These are phyloP conservation scores for Dynastes tityus DNA, from an alignment of 2,888 invertebrate genomes.

Conservation along the genomic window DNA sequence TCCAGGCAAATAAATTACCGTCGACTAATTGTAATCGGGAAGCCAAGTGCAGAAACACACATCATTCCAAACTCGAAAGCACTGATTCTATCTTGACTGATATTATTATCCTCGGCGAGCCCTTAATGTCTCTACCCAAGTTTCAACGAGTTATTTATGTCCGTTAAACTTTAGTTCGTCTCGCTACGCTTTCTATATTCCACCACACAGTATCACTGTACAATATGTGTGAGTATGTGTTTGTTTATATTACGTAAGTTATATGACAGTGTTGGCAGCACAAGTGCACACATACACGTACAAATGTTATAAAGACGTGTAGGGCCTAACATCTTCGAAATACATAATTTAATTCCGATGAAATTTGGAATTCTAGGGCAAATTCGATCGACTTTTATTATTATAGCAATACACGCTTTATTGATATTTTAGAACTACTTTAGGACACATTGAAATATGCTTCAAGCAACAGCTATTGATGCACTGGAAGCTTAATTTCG, in stretches of 20 bases:
- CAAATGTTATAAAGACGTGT: too few relatives aligned
- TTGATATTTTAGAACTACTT: too few relatives aligned
- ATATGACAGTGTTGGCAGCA: background rate
- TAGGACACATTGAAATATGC: too few relatives aligned
- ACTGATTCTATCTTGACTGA: constrained; percentile 40
- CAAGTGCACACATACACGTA: too few relatives aligned
- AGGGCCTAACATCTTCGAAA: too few relatives aligned
- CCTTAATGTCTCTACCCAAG: constrained; percentile 44
- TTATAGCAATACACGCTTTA: too few relatives aligned
- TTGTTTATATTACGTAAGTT: constrained; percentile 13
- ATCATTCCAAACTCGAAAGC: constrained; percentile 29
- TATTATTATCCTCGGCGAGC: constrained; percentile 42
- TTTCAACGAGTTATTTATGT: constrained; percentile 40
- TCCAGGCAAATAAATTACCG: constrained; percentile 19
- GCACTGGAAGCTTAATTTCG: too few relatives aligned
- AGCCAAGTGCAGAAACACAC: constrained; percentile 34
- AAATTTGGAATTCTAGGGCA: too few relatives aligned
- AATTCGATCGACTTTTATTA: too few relatives aligned
- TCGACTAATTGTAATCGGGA: constrained; percentile 31
- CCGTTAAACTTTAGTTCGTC: constrained; percentile 11
- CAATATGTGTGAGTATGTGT: background rate
- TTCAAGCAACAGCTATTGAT: too few relatives aligned
- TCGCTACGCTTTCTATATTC: background rate
- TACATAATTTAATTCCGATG: too few relatives aligned
- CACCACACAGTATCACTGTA: background rate